A percentile compares a stretch with the other conserved stretches of the same genome.
Conservation (phyloP, 2,113 vertebrate species). For the Oxygymnocypris stewartii region DNA sequence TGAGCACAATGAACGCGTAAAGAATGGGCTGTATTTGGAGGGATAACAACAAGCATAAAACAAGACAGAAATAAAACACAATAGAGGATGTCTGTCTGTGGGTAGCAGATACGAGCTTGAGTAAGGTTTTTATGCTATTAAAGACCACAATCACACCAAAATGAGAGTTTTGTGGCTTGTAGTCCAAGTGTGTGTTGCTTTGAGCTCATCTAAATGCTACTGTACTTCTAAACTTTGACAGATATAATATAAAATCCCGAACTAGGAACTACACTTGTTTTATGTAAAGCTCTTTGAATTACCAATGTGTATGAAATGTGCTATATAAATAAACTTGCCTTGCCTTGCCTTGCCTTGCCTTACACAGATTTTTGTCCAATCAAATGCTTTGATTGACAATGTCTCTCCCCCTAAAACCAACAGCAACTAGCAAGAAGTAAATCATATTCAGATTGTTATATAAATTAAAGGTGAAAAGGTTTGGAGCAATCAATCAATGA, state of each 20-base stretch:
- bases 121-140: background rate
- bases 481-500: background rate
- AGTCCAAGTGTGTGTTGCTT: background rate
- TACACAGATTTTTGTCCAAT: background rate
- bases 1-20: background rate
- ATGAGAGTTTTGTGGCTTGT: background rate
- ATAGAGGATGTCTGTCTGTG: constrained; percentile 21
- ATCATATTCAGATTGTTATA: background rate
- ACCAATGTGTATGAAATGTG: too few relatives aligned
- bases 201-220: too few relatives aligned
- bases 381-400: background rate
- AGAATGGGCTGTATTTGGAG: background rate
- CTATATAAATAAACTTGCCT: too few relatives aligned
- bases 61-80: too few relatives aligned
- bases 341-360: too few relatives aligned
- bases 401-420: constrained; percentile 7
- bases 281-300: too few relatives aligned
- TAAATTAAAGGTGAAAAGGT: background rate
- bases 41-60: background rate
- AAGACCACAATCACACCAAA: background rate
- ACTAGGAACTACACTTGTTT: too few relatives aligned
- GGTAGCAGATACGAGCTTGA: constrained; percentile 32
- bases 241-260: too few relatives aligned
- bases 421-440: background rate
- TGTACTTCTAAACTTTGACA: background rate